Evolutionary conservation across 2,113 vertebrate species (phyloP), one percentile per base, ranked within the genome.

Genomic region (Scalopus aquaticus): DNA sequence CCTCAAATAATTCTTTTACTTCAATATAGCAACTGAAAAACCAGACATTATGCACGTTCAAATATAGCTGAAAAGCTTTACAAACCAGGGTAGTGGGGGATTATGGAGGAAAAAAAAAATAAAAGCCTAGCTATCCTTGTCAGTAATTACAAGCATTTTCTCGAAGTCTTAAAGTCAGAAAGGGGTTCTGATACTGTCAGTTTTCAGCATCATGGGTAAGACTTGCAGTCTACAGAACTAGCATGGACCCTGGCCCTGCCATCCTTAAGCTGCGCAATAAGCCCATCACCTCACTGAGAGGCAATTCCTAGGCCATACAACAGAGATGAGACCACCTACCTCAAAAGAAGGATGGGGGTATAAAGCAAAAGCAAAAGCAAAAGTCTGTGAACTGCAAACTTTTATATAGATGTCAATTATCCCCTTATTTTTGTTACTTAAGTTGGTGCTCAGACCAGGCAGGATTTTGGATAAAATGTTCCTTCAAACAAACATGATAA

Each of bases 351-450:
- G 6, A 11, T 30, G 73, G 73, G 62, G 28, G 62, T 30, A 80
- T 85, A 80, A 90, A 84, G 58, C 35, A 87, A 90, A 96, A 69
- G 39, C 67, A 62, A 94, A 89, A n/a, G 79, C 39, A 76, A 89
- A 95, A 70, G 42, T 92, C 49, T 78, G 54, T 65, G 73, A 78
- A 87, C 67, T 70, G 32, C 16, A 70, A 65, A 92, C 32, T 91
- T 44, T 70, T 54, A 80, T 0, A 85, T 22, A 20, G 42, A 46
- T 44, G 46, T 73, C 32, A 64, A 28, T 7, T 83, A 77, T 51
- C 79, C 26, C 81, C 88, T 56, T 79, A 80, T 79, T 28, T 26
- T 15, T 94, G 2, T 42, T 76, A 67, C n/a, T 58, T 65, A 92
- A 56, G 10, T 12, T 70, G 19, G 69, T 91, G 39, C 39, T 85